Evolutionary conservation across 2,113 vertebrate genomes (phyloP).

Genomic region (Marcusenius ussheri): DNA sequence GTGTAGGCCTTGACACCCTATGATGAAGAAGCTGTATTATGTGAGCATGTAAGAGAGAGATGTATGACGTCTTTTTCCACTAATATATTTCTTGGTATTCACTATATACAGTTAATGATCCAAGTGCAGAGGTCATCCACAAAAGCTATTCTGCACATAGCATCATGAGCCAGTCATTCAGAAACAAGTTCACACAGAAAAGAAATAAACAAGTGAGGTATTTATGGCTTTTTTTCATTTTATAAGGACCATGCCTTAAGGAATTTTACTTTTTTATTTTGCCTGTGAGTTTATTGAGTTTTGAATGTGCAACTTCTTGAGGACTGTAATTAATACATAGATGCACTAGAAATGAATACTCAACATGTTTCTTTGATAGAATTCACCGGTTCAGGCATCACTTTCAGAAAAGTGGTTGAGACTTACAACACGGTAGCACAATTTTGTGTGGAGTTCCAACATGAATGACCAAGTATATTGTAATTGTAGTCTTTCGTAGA

Average conservation of each 20-base stretch:
- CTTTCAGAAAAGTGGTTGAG: background rate
- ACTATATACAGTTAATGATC: background rate
- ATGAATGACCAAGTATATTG: background rate
- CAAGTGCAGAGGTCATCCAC: background rate
- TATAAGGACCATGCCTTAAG: slow-evolving; percentile 8
- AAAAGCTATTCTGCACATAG: background rate
- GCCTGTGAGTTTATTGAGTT: background rate
- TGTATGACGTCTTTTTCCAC: background rate
- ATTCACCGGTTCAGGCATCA: background rate
- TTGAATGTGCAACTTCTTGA: slow-evolving; percentile 2
- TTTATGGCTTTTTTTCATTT: slow-evolving; percentile 7
- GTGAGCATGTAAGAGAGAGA: background rate
- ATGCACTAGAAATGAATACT: background rate
- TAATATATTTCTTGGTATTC: background rate
- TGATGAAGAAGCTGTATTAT: background rate
- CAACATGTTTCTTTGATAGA: background rate
- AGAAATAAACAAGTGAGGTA: background rate
- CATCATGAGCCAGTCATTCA: background rate
- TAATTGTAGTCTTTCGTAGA: background rate
- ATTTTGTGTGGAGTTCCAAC: background rate
- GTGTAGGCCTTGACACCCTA: background rate
- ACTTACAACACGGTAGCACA: background rate
- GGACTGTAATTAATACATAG: background rate
- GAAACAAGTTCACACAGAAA: background rate
- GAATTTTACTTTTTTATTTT: slow-evolving; percentile 7